Evolutionary conservation across 37 sponge, comb jelly and placozoan species (phyloP).

Genomic region (Eunapius fragilis): DNA sequence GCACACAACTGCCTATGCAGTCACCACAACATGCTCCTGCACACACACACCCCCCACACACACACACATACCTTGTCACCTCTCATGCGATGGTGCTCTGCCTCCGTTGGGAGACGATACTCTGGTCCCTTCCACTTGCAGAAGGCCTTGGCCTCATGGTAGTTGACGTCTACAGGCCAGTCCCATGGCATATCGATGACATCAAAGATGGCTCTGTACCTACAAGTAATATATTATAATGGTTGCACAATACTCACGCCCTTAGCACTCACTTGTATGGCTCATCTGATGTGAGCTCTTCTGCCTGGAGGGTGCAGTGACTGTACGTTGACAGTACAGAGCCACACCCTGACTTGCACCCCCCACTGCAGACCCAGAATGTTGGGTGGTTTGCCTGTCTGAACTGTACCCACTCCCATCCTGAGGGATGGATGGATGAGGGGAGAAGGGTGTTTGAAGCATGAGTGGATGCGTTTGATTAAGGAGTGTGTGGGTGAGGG

Average conservation of each 20-base stretch:
- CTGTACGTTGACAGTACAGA: conserved; percentile 62
- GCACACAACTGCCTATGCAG: too few relatives aligned
- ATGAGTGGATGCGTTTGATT: background rate
- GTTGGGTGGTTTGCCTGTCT: conserved; percentile 72
- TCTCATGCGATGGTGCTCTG: conserved; percentile 83
- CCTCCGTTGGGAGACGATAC: conserved; percentile 89
- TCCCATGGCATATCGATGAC: conserved; percentile 83
- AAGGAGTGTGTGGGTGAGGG: background rate
- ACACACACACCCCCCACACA: too few relatives aligned
- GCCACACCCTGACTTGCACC: conserved; percentile 85
- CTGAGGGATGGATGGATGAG: conserved; percentile 5
- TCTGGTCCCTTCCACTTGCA: conserved; percentile 86
- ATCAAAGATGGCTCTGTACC: conserved; percentile 92
- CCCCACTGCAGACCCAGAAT: conserved; percentile 87
- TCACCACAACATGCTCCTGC: too few relatives aligned
- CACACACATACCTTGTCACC: conserved; percentile 74
- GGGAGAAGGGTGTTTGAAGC: background rate
- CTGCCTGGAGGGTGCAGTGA: conserved; percentile 57
- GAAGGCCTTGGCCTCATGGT: conserved; percentile 93
- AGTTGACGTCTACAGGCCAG: conserved; percentile 95
- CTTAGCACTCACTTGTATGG: background rate
- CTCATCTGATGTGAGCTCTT: background rate
- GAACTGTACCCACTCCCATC: conserved; percentile 85
- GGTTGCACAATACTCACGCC: background rate
- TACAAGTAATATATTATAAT: background rate